phyloP scores from a whole-genome alignment of 2,888 invertebrate species.

The Scaptomyza flava region DNA sequence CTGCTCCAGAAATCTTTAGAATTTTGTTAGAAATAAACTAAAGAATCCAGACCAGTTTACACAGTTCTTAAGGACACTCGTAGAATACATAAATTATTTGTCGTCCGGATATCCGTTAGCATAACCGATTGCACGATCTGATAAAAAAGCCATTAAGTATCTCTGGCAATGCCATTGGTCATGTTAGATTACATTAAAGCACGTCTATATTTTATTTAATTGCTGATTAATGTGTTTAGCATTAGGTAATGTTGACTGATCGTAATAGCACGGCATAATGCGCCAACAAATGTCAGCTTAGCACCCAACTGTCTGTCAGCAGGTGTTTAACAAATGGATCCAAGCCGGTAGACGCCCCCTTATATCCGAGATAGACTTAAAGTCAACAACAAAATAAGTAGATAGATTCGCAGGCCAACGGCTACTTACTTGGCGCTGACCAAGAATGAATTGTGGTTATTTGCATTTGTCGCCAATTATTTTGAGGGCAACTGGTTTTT shows the following conservation, averaged over 20 bases:
- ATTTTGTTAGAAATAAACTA: background rate
- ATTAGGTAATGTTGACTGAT: conserved; percentile 34
- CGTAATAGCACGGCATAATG: conserved; percentile 44
- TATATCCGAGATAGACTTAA: conserved; percentile 3
- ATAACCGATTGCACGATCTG: background rate
- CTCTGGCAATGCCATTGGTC: background rate
- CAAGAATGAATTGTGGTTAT: conserved; percentile 17
- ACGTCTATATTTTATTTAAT: conserved; percentile 35
- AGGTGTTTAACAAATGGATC: conserved; percentile 39
- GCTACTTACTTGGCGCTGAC: conserved; percentile 31
- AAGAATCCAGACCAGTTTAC: too few relatives aligned
- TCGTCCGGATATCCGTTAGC: too few relatives aligned
- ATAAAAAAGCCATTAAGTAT: conserved; percentile 4
- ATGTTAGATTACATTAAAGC: conserved; percentile 9
- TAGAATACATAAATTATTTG: background rate
- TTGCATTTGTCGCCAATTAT: conserved; percentile 42
- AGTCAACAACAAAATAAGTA: conserved; percentile 14
- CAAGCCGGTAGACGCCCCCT: conserved; percentile 44
- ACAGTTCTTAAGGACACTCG: too few relatives aligned
- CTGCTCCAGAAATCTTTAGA: too few relatives aligned
- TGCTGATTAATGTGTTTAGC: conserved; percentile 56
- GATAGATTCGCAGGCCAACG: conserved; percentile 35
- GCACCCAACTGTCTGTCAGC: conserved; percentile 21
- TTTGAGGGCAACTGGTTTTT: conserved; percentile 53
- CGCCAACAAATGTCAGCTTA: conserved; percentile 35